Percentiles rank a stretch among this genome's conserved stretches.
Conservation (phyloP, 1,140 invertebrate genomes). For the Procambarus clarkii region DNA sequence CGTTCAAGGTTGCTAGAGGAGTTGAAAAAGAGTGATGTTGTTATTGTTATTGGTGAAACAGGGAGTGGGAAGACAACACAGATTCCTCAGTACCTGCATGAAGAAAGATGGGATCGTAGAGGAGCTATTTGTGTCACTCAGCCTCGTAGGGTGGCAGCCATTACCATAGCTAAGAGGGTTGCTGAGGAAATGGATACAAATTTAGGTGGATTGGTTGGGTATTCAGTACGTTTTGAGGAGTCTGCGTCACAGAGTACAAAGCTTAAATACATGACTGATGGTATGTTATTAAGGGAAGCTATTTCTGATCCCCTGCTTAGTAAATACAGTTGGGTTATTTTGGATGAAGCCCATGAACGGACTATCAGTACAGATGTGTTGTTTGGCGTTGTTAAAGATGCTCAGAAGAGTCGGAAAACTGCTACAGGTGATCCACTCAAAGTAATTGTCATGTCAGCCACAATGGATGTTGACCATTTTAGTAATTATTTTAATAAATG, state of each 20-base stretch:
- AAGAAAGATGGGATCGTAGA: slow-evolving; percentile 78
- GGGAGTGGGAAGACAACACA: slow-evolving; percentile 94
- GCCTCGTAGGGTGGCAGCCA: slow-evolving; percentile 93
- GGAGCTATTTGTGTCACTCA: slow-evolving; percentile 75
- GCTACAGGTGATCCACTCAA: slow-evolving; percentile 75
- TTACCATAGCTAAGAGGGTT: slow-evolving; percentile 91
- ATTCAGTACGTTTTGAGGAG: slow-evolving; percentile 95
- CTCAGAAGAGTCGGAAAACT: slow-evolving; percentile 84
- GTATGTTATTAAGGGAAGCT: slow-evolving; percentile 94
- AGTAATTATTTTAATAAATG: slow-evolving; percentile 91
- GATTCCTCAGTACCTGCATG: slow-evolving; percentile 87
- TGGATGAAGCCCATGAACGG: slow-evolving; percentile 98
- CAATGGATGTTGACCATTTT: slow-evolving; percentile 96
- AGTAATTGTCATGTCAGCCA: slow-evolving; percentile 94
- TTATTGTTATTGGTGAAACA: slow-evolving; percentile 92
- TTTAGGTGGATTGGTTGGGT: slow-evolving; percentile 89
- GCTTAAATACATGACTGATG: slow-evolving; percentile 93
- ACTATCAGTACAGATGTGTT: slow-evolving; percentile 96
- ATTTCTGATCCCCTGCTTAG: slow-evolving; percentile 83
- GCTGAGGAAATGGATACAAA: slow-evolving; percentile 83
- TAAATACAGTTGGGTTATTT: slow-evolving; percentile 90
- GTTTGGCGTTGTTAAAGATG: slow-evolving; percentile 87
- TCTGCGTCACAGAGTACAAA: slow-evolving; percentile 84
- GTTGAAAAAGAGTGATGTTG: slow-evolving; percentile 75
- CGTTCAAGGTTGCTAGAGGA: slow-evolving; percentile 58